phyloP scores from a whole-genome alignment of 1,140 invertebrate genomes.

The Ericerus pela region DNA sequence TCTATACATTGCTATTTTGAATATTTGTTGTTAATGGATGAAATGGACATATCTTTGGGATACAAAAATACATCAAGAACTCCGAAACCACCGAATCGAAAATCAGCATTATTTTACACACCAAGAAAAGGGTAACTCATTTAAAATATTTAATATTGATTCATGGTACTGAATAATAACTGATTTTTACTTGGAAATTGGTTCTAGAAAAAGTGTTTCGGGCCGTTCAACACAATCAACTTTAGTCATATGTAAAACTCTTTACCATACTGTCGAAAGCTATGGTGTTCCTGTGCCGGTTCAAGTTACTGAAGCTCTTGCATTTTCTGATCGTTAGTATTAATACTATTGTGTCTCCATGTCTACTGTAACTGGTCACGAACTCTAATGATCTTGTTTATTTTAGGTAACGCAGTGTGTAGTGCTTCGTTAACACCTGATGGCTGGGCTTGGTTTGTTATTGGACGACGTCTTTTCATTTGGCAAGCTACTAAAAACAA shows the following conservation, averaged over 20 bases:
- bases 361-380: neutral
- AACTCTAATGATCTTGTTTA: conserved; percentile 16
- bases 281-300: conserved; percentile 69
- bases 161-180: neutral
- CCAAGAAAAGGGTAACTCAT: neutral
- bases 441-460: conserved; percentile 77
- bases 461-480: conserved; percentile 63
- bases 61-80: neutral
- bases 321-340: conserved; percentile 53
- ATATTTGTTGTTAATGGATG: no score
- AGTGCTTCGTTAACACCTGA: conserved; percentile 39
- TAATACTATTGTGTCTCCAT: neutral
- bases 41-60: neutral
- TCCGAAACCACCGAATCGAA: neutral
- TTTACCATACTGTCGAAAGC: conserved; percentile 49
- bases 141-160: neutral
- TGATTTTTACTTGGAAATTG: neutral
- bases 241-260: conserved; percentile 52
- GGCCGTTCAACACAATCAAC: conserved; percentile 45
- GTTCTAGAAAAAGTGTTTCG: conserved; percentile 36
- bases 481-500: conserved; percentile 50
- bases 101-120: neutral
- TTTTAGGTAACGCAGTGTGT: conserved; percentile 35
- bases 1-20: no score
- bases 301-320: conserved; percentile 73